Evolutionary conservation across 2,797 vertebrate species (phyloP).

Genomic region (Pristis pectinata): DNA sequence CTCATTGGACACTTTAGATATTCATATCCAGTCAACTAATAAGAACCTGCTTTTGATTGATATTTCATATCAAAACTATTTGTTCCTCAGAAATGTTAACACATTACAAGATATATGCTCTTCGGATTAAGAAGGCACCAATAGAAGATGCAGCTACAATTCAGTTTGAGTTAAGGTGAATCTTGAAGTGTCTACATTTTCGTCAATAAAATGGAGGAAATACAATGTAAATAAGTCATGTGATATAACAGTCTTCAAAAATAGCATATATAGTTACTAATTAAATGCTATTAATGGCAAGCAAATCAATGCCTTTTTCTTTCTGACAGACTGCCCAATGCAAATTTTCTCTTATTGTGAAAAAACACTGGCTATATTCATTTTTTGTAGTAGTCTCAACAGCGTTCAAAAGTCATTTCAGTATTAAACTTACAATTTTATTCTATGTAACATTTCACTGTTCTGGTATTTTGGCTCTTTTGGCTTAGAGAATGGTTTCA

Average conservation of each 20-base stretch:
- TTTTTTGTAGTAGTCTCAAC: not conserved
- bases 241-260: conserved; percentile 29
- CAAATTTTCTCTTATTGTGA: not conserved
- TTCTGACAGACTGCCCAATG: not conserved
- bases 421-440: not conserved
- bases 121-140: not conserved
- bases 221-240: conserved; percentile 23
- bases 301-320: not conserved
- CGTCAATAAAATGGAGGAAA: conserved; percentile 30
- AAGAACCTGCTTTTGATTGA: not conserved
- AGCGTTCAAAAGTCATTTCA: not conserved
- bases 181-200: conserved; percentile 28
- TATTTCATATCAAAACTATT: not conserved
- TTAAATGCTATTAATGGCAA: conserved; percentile 34
- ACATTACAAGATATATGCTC: not conserved
- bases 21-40: not conserved
- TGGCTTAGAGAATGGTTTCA: not conserved
- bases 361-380: not conserved
- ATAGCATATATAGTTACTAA: conserved; percentile 21
- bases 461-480: not conserved
- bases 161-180: not conserved
- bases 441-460: not conserved
- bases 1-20: not conserved
- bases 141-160: not conserved
- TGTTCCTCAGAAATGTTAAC: not conserved